Evolutionary conservation across 1,140 invertebrate genomes (phyloP), one percentile per base, ranked within the genome.

Genomic region (Sycobia sp.): DNA sequence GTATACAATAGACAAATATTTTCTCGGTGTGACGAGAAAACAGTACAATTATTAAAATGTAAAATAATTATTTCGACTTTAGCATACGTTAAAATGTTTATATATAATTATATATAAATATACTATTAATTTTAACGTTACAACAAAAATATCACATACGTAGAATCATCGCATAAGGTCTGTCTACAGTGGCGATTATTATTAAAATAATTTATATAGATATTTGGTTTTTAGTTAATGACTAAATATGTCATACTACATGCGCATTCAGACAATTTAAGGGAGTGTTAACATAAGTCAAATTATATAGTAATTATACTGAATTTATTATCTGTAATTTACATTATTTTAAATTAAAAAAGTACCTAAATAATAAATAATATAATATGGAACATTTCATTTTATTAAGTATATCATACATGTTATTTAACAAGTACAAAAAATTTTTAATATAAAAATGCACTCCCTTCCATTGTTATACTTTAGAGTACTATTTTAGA

Each of bases 21-120:
- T 61, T 73, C 56, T 49, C 59, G 65, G 54, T 69, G 57, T 66
- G 39, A 65, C 46, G 54, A 61, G 60, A 66, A 56, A 49, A 38
- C 44, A 72, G 70, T 72, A 71, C 59, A 73, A 70, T 66, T 70
- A 67, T 58, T 29, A 62, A 62, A 62, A 46, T 71, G 68, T 73
- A 71, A 67, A 71, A 66, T 69, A 72, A 70, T 62, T 44, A 60
- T 50, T 47, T 71, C 69, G 66, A 14, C 59, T 71, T 64, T 58
- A 56, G 60, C 16, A 47, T 58, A 54, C 56, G 50, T 66, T 27
- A 29, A 36, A 66, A 62, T 34, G 58, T 34, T 62, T 60, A 62
- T 34, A 56, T 56, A 67, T 61, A 66, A 47, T 51, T 61, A 41
- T 39, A 43, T 66, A 41, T 50, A 49, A 41, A 51, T 56, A 56